These are phyloP conservation scores for Drosophila neocordata DNA, from an alignment of 1,140 invertebrate species.

Conservation along the genomic window DNA sequence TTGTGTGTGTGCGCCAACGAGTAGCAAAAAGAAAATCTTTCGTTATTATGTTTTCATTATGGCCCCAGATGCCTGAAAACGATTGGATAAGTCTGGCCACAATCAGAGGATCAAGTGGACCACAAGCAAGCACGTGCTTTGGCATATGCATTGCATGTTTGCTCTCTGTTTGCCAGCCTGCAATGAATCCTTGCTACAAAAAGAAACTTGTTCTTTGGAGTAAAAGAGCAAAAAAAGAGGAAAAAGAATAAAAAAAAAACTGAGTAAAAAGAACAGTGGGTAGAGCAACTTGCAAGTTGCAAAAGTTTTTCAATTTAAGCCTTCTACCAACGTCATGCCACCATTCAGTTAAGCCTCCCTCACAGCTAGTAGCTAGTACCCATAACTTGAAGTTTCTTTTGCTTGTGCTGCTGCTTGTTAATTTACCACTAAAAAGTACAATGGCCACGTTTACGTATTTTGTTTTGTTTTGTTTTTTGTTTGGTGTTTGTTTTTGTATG, in stretches of 20 bases:
- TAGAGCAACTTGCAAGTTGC: slow-evolving; percentile 62
- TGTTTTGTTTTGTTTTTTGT: background rate
- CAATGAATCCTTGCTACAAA: slow-evolving; percentile 54
- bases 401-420: slow-evolving; percentile 49
- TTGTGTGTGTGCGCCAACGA: background rate
- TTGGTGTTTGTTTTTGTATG: slow-evolving; percentile 13
- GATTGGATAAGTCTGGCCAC: slow-evolving; percentile 3
- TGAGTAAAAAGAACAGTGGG: background rate
- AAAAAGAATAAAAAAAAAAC: background rate
- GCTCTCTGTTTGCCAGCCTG: slow-evolving; percentile 37
- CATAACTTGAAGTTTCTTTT: slow-evolving; percentile 26
- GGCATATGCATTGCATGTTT: slow-evolving; percentile 15
- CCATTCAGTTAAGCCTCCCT: background rate
- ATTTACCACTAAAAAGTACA: slow-evolving; percentile 71
- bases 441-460: slow-evolving; percentile 55
- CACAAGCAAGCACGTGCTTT: slow-evolving; percentile 7
- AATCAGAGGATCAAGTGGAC: slow-evolving; percentile 11
- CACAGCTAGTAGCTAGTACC: background rate
- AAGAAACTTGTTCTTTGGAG: slow-evolving; percentile 43
- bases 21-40: background rate
- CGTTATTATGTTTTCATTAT: slow-evolving; percentile 7
- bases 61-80: slow-evolving; percentile 2
- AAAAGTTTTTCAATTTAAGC: slow-evolving; percentile 78
- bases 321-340: slow-evolving; percentile 14
- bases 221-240: background rate